Percentiles rank a stretch among this genome's conserved stretches.
These are phyloP conservation scores for Balaeniceps rex DNA, from an alignment of 2,113 vertebrate species.

Conservation along the genomic window DNA sequence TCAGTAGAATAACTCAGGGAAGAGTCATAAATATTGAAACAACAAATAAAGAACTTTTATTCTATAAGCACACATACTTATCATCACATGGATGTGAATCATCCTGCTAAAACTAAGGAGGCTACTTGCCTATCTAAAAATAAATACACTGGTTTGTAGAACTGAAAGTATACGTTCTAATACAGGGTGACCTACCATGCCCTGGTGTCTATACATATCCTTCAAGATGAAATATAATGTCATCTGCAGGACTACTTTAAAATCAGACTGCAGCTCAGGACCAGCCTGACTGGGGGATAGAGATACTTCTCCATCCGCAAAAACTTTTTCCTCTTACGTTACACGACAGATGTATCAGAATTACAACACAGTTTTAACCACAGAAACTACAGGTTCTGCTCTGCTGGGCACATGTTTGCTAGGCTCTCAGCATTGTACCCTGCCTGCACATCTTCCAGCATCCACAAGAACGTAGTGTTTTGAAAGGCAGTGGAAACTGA, in stretches of 20 bases:
- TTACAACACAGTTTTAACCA: background rate
- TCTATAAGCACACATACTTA: background rate
- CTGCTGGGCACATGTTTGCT: background rate
- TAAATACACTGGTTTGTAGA: background rate
- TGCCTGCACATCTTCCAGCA: background rate
- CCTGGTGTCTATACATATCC: background rate
- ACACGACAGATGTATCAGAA: background rate
- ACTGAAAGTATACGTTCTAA: background rate
- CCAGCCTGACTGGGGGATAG: background rate
- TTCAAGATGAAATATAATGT: background rate
- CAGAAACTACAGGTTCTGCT: background rate
- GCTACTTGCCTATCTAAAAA: background rate
- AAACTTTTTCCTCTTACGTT: background rate
- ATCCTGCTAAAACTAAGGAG: background rate
- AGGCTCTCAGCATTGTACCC: background rate
- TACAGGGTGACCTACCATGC: background rate
- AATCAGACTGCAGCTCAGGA: background rate
- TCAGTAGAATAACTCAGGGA: background rate
- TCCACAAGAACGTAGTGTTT: fast-evolving
- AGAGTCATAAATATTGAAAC: background rate
- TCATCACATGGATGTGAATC: background rate
- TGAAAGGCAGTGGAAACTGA: background rate
- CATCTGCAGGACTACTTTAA: background rate
- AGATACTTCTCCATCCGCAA: background rate
- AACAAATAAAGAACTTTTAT: background rate